Evolutionary conservation across 2,113 vertebrate genomes (phyloP).

Genomic region (Tretioscincus oriximinensis): DNA sequence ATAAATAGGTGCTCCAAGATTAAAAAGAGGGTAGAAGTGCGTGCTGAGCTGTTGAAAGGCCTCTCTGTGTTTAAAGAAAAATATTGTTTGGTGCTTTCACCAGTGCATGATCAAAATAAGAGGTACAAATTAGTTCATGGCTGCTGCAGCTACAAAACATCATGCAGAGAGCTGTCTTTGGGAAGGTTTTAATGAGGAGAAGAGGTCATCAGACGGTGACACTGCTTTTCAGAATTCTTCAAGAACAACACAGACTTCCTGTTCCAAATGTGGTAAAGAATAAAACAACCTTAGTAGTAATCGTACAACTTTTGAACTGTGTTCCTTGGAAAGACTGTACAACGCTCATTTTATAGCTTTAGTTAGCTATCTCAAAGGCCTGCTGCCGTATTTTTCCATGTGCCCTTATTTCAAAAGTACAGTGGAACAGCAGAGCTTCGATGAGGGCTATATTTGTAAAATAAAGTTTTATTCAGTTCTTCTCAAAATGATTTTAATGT

Average conservation of each 20-base stretch:
- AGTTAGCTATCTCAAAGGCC: conserved; percentile 83
- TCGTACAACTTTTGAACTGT: conserved; percentile 85
- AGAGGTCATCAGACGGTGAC: conserved; percentile 91
- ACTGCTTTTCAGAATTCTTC: conserved; percentile 89
- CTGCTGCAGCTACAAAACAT: conserved; percentile 87
- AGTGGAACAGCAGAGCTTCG: conserved; percentile 76
- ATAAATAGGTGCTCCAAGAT: conserved; percentile 96
- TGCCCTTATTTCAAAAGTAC: conserved; percentile 85
- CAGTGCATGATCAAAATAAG: conserved; percentile 92
- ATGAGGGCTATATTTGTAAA: conserved; percentile 85
- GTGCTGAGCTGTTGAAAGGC: conserved; percentile 84
- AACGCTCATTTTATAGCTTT: conserved; percentile 83
- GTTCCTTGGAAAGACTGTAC: conserved; percentile 81
- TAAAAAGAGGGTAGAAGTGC: conserved; percentile 90
- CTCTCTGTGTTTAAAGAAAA: conserved; percentile 86
- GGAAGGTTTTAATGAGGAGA: conserved; percentile 98
- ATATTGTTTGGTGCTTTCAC: conserved; percentile 88
- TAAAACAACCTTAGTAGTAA: conserved; percentile 89
- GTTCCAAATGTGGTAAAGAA: conserved; percentile 86
- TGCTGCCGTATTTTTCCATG: conserved; percentile 81
- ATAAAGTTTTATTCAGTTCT: conserved; percentile 84
- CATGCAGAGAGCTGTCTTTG: conserved; percentile 91
- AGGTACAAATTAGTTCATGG: conserved; percentile 89
- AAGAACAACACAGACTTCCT: conserved; percentile 91
- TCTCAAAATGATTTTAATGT: conserved; percentile 82